Conservation (phyloP, 2,888 invertebrate genomes). For the Leptopilina myrica region DNA sequence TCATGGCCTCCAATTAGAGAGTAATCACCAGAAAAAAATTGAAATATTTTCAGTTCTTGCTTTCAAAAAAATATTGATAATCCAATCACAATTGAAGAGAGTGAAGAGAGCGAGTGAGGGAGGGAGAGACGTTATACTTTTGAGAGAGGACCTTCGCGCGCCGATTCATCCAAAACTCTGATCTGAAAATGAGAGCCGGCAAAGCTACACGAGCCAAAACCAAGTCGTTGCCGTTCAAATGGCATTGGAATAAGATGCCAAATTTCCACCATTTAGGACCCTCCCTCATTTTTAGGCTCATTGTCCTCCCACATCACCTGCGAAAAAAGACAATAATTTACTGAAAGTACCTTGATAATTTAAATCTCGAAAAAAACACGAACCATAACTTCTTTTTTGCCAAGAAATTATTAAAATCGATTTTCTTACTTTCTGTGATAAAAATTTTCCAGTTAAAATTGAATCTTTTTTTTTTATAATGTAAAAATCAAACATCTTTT, state of each 20-base stretch:
- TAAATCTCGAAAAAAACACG: not conserved
- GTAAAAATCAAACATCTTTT: too few species aligned
- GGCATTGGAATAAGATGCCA: conserved; percentile 34
- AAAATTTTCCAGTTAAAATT: too few species aligned
- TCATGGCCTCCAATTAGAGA: conserved; percentile 27
- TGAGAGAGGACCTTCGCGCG: conserved; percentile 28
- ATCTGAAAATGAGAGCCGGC: conserved; percentile 28
- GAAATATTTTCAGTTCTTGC: not conserved
- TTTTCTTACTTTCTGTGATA: too few species aligned
- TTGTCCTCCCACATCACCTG: conserved; percentile 4
- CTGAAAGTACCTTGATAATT: not conserved
- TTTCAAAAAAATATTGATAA: conserved; percentile 1
- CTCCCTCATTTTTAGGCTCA: conserved; percentile 15
- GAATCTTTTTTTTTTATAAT: too few species aligned
- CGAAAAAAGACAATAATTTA: not conserved
- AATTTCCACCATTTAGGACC: conserved; percentile 26
- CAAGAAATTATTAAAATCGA: too few species aligned
- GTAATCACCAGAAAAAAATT: conserved; percentile 3
- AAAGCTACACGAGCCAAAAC: conserved; percentile 3
- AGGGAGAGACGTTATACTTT: not conserved
- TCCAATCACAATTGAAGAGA: not conserved
- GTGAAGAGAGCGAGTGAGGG: not conserved
- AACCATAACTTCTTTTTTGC: too few species aligned
- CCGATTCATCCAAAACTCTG: conserved; percentile 32
- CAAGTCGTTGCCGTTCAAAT: conserved; percentile 20